Percentiles rank a stretch among this genome's conserved stretches.
Conservation (phyloP, 2,888 invertebrate genomes). For the Nudaria mundana region DNA sequence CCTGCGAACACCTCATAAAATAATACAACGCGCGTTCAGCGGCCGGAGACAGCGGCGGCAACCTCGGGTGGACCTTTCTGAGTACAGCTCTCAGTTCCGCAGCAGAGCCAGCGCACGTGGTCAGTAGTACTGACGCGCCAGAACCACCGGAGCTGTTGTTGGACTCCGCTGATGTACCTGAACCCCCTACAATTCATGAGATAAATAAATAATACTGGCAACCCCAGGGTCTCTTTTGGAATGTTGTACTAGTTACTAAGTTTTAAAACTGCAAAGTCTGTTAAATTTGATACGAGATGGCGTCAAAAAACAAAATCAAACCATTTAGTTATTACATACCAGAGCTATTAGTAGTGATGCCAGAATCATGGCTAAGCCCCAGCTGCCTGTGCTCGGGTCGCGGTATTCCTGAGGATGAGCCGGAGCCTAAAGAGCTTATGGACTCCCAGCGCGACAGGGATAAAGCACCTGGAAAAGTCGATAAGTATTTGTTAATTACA, state of each 20-base stretch:
- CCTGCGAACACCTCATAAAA: conserved; percentile 95
- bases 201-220: too few species aligned
- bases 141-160: conserved; percentile 46
- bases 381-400: conserved; percentile 62
- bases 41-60: conserved; percentile 81
- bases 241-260: too few species aligned
- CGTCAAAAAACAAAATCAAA: too few species aligned
- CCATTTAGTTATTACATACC: too few species aligned
- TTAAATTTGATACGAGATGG: too few species aligned
- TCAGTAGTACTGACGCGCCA: conserved; percentile 82
- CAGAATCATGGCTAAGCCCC: conserved; percentile 72
- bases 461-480: conserved; percentile 83
- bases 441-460: conserved; percentile 93
- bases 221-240: too few species aligned
- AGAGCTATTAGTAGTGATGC: conserved; percentile 73
- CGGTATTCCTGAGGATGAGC: conserved; percentile 65
- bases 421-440: conserved; percentile 83
- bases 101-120: conserved; percentile 93
- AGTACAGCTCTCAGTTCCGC: conserved; percentile 89
- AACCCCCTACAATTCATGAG: conserved; percentile 36
- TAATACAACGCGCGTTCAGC: conserved; percentile 92
- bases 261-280: too few species aligned
- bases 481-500: background rate
- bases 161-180: conserved; percentile 55
- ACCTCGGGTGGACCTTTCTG: conserved; percentile 80